These are phyloP conservation scores for Paramormyrops kingsleyae DNA, from an alignment of 2,113 vertebrate genomes.

Conservation along the genomic window DNA sequence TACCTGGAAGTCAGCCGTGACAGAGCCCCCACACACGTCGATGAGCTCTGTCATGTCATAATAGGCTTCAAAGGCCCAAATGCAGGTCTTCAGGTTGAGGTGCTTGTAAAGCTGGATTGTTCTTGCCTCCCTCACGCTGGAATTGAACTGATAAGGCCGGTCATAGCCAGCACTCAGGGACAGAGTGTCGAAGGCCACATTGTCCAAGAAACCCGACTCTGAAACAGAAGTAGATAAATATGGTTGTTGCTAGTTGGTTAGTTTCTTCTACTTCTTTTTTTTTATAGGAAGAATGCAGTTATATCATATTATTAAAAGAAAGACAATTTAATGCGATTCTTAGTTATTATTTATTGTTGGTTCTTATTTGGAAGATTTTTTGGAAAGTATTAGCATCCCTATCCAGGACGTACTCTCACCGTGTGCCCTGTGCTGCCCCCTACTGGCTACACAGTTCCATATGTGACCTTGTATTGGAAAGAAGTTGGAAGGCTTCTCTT, in stretches of 20 bases:
- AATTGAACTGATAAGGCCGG: conserved; percentile 89
- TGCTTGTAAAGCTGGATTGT: conserved; percentile 90
- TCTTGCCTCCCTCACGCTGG: conserved; percentile 70
- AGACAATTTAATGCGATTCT: neutral
- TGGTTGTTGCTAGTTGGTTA: neutral
- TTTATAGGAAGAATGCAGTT: neutral
- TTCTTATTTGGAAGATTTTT: neutral
- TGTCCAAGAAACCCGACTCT: conserved; percentile 88
- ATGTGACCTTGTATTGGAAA: neutral
- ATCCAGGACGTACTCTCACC: neutral
- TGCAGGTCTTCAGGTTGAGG: conserved; percentile 95
- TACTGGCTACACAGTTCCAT: neutral
- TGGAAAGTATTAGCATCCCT: neutral
- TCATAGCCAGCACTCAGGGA: conserved; percentile 82
- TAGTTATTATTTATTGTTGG: neutral
- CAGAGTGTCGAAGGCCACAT: conserved; percentile 67
- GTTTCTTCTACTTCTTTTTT: neutral
- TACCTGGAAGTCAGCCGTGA: conserved; percentile 96
- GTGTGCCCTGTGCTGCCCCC: neutral
- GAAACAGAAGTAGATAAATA: conserved; percentile 14
- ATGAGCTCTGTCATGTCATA: conserved; percentile 97
- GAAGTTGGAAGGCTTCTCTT: neutral
- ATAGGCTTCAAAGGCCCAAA: conserved; percentile 93
- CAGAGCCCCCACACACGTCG: conserved; percentile 89
- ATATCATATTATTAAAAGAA: neutral